Percentiles rank a stretch among this genome's conserved stretches.
These are phyloP conservation scores for Solenopsis invicta DNA, from an alignment of 1,140 invertebrate species.

Conservation along the genomic window DNA sequence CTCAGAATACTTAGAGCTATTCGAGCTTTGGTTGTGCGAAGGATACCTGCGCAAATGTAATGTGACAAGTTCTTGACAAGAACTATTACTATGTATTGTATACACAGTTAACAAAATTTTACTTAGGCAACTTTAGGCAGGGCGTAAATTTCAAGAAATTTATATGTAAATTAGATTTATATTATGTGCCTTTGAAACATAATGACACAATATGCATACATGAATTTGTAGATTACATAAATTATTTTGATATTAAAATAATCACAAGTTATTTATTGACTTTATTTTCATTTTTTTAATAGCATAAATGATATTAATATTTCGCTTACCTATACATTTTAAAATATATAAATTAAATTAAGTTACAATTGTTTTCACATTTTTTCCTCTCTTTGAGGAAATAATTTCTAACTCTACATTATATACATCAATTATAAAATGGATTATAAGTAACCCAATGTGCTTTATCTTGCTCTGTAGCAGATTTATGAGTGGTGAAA, in stretches of 20 bases:
- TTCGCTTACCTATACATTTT: neutral
- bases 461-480: slow-evolving; percentile 94
- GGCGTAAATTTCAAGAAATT: neutral
- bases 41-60: slow-evolving; percentile 83
- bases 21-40: slow-evolving; percentile 82
- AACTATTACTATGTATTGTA: slow-evolving; percentile 27
- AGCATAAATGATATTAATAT: slow-evolving; percentile 16
- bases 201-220: slow-evolving; percentile 21
- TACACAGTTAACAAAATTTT: slow-evolving; percentile 11
- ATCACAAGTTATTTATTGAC: slow-evolving; percentile 34
- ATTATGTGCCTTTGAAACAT: slow-evolving; percentile 67
- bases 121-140: neutral
- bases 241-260: slow-evolving; percentile 68
- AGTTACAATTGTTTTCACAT: neutral
- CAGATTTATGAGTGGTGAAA: slow-evolving; percentile 96
- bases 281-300: slow-evolving; percentile 34
- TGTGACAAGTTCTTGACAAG: neutral
- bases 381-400: neutral
- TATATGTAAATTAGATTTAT: slow-evolving; percentile 41
- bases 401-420: slow-evolving; percentile 57
- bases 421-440: slow-evolving; percentile 93
- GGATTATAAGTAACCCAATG: slow-evolving; percentile 99
- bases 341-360: neutral
- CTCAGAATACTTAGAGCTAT: slow-evolving; percentile 83
- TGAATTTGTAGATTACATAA: slow-evolving; percentile 61